A percentile compares a stretch with the other conserved stretches of the same genome.
These are phyloP conservation scores for Diplazon laetatorius DNA, from an alignment of 2,888 invertebrate genomes.

Conservation along the genomic window DNA sequence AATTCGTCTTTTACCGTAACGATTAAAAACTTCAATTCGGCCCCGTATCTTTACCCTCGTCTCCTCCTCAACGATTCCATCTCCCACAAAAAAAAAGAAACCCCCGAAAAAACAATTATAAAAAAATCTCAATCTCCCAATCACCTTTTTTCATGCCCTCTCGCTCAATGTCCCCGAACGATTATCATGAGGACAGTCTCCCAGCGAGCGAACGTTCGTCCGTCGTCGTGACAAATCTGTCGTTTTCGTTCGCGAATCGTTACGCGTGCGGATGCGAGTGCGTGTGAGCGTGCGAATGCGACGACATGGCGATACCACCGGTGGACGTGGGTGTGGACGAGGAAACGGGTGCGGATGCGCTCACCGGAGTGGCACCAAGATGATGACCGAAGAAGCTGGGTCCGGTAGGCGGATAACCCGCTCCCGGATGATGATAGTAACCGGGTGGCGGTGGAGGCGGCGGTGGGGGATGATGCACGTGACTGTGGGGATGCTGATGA, in stretches of 20 bases:
- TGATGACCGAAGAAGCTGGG: slow-evolving; percentile 81
- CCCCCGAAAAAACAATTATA: no score
- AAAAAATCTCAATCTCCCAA: no score
- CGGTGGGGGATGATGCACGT: slow-evolving; percentile 77
- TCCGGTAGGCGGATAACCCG: slow-evolving; percentile 76
- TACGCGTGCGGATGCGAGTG: slow-evolving; percentile 81
- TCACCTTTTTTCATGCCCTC: no score
- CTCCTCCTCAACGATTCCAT: no score
- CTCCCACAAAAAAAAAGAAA: no score
- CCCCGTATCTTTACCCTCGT: no score
- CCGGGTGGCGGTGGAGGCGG: slow-evolving; percentile 80
- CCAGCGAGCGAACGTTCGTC: slow-evolving; percentile 32
- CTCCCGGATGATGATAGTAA: slow-evolving; percentile 79
- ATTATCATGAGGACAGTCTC: slow-evolving; percentile 48
- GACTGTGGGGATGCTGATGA: slow-evolving; percentile 77
- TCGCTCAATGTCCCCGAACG: background rate
- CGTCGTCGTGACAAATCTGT: slow-evolving; percentile 28
- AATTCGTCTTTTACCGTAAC: no score
- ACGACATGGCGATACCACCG: slow-evolving; percentile 73
- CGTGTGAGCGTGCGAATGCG: slow-evolving; percentile 75
- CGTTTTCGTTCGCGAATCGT: slow-evolving; percentile 71
- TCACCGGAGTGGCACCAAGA: slow-evolving; percentile 71
- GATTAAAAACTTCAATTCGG: no score
- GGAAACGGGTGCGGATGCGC: slow-evolving; percentile 71
- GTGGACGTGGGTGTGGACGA: slow-evolving; percentile 75